A percentile compares a stretch with the other conserved stretches of the same genome.
These are phyloP conservation scores for Cryptosula pallasiana DNA, from an alignment of 2,888 invertebrate genomes.

Conservation along the genomic window DNA sequence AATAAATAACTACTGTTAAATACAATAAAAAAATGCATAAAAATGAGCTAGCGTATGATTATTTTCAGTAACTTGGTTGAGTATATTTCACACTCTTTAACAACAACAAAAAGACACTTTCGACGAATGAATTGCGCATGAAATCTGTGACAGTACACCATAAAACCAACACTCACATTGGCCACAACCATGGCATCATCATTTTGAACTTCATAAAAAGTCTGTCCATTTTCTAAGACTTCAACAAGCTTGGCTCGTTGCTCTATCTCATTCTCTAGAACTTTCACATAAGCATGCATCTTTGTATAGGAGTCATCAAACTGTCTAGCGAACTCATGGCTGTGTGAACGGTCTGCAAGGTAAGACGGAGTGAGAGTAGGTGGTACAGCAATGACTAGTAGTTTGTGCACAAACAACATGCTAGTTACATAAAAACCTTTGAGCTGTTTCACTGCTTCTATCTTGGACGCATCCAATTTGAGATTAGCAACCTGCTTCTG, in stretches of 20 bases:
- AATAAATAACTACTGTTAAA: too few species aligned
- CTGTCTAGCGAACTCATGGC: conserved; percentile 81
- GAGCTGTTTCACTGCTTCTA: conserved; percentile 60
- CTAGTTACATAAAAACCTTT: conserved; percentile 61
- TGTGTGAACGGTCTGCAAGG: conserved; percentile 69
- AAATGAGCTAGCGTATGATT: too few species aligned
- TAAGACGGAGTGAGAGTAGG: too few species aligned
- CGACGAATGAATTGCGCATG: too few species aligned
- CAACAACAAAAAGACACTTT: too few species aligned
- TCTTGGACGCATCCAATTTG: conserved; percentile 72
- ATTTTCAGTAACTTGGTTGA: too few species aligned
- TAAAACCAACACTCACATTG: conserved; percentile 76
- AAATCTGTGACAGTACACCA: too few species aligned
- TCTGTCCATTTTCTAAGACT: conserved; percentile 63
- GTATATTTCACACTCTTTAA: too few species aligned
- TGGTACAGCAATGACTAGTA: not conserved
- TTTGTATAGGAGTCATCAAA: conserved; percentile 74
- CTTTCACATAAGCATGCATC: conserved; percentile 70
- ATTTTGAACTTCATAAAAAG: conserved; percentile 81
- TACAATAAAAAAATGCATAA: too few species aligned
- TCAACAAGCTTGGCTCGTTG: conserved; percentile 73
- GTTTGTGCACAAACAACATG: not conserved
- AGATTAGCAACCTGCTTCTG: conserved; percentile 67
- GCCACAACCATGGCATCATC: conserved; percentile 93
- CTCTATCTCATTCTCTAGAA: conserved; percentile 74